Conservation (phyloP, 2,113 vertebrate genomes). For the Aphelocoma coerulescens region DNA sequence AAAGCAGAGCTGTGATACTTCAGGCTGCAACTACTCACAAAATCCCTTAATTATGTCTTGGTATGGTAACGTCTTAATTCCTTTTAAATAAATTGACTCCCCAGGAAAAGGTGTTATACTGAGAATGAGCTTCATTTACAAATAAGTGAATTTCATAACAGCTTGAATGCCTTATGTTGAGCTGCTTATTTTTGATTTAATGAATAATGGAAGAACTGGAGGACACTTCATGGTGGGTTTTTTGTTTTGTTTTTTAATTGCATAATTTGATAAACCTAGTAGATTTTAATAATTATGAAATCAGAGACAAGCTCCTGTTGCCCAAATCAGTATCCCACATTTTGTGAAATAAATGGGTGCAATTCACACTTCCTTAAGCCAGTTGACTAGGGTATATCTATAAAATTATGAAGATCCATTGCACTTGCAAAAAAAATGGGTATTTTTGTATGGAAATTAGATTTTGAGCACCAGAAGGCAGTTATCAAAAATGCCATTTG, state of each 20-base stretch:
- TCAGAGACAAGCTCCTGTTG: background rate
- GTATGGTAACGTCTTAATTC: background rate
- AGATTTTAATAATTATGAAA: background rate
- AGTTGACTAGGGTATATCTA: background rate
- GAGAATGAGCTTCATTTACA: slow-evolving; percentile 12
- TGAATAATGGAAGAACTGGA: slow-evolving; percentile 29
- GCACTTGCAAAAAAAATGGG: background rate
- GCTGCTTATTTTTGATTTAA: slow-evolving; percentile 14
- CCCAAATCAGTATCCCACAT: background rate
- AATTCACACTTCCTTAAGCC: background rate
- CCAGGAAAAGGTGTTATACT: background rate
- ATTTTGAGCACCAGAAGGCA: slow-evolving; percentile 42
- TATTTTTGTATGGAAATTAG: background rate
- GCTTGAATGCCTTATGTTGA: slow-evolving; percentile 24
- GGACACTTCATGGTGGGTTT: background rate
- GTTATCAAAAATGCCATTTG: slow-evolving; percentile 37
- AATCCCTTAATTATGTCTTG: background rate
- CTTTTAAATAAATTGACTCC: slow-evolving; percentile 20
- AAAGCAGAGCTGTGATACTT: background rate
- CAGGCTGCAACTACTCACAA: background rate
- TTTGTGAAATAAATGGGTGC: background rate
- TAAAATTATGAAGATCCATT: background rate
- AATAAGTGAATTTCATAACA: background rate
- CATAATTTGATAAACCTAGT: background rate
- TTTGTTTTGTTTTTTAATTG: background rate